phyloP scores from a whole-genome alignment of 35 echinoderm and acorn worm species.

The Amphiura filiformis region DNA sequence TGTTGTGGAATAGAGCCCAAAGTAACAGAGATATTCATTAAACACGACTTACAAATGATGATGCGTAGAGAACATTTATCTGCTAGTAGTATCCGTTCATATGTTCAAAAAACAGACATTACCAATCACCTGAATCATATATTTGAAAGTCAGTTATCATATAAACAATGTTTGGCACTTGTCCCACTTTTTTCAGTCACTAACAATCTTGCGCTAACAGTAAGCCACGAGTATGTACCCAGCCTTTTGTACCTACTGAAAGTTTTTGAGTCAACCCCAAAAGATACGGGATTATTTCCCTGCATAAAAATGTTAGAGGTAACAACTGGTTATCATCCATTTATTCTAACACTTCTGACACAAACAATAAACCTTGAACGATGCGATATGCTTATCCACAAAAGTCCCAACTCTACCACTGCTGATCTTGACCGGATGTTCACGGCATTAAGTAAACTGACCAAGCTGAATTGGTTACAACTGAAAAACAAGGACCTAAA shows the following conservation, averaged over 20 bases:
- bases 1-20: neutral
- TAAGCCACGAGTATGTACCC: neutral
- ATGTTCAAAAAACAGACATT: too few relatives aligned
- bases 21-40: neutral
- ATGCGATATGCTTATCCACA: neutral
- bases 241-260: neutral
- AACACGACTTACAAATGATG: neutral
- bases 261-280: neutral
- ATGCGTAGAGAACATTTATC: neutral
- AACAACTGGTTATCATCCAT: neutral
- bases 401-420: neutral
- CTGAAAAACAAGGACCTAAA: neutral
- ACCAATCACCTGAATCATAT: too few relatives aligned
- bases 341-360: neutral
- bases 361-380: neutral
- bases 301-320: neutral
- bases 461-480: neutral
- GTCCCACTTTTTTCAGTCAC: neutral
- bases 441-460: neutral
- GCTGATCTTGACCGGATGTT: neutral
- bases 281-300: neutral
- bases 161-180: neutral
- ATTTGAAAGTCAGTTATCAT: neutral
- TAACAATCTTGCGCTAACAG: neutral
- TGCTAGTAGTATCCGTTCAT: neutral